Conservation (phyloP, 2,888 invertebrate genomes). For the Chirona hameri region DNA sequence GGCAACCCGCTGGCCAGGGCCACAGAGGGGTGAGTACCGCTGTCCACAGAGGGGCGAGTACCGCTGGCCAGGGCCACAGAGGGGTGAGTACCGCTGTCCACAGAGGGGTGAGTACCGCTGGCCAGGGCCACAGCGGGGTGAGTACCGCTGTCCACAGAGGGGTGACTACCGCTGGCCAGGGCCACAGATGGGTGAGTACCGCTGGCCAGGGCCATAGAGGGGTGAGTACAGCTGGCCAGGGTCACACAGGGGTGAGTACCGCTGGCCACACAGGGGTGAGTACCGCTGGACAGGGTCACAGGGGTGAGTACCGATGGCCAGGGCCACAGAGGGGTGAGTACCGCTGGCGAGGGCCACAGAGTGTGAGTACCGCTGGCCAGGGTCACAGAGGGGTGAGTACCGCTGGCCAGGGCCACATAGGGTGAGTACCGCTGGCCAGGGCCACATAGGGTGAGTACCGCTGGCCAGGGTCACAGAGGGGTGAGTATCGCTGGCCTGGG, state of each 20-base stretch:
- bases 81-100: conserved; percentile 36
- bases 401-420: background rate
- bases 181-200: conserved; percentile 37
- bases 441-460: conserved; percentile 37
- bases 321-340: conserved; percentile 35
- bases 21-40: conserved; percentile 46
- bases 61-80: background rate
- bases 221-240: background rate
- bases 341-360: background rate
- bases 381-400: background rate
- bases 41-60: background rate
- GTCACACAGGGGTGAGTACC: conserved; percentile 36
- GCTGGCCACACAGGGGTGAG: background rate
- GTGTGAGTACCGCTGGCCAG: background rate
- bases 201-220: background rate
- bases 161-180: background rate
- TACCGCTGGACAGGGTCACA: background rate
- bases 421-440: conserved; percentile 36
- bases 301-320: conserved; percentile 47
- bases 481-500: conserved; percentile 33
- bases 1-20: conserved; percentile 56
- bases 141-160: background rate
- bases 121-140: conserved; percentile 37
- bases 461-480: conserved; percentile 32
- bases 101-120: background rate